A percentile compares a stretch with the other conserved stretches of the same genome.
phyloP scores from a whole-genome alignment of 2,888 invertebrate species.

The Lottia scabra region DNA sequence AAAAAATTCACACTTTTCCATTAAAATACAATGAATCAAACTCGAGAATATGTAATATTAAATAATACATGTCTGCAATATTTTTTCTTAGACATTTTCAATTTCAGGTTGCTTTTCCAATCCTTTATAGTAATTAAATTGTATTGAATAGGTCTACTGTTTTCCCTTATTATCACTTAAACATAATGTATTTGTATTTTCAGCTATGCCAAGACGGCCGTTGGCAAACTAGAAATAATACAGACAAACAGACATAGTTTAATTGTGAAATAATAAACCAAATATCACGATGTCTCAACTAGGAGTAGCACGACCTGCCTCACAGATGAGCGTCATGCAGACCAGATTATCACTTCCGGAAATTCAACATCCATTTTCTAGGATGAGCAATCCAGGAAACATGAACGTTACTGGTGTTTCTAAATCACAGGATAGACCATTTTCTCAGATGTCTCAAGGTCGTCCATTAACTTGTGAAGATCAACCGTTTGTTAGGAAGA shows the following conservation, averaged over 20 bases:
- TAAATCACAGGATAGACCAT: conserved; percentile 49
- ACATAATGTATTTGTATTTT: no score
- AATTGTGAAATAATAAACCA: background rate
- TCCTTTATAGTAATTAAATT: no score
- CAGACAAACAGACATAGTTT: background rate
- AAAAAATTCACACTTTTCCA: no score
- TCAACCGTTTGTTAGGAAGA: conserved; percentile 39
- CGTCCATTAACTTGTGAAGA: conserved; percentile 59
- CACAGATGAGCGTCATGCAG: conserved; percentile 39
- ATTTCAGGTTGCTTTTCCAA: no score
- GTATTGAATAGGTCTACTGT: no score
- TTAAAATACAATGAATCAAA: no score
- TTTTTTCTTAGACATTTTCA: no score
- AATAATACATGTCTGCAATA: no score
- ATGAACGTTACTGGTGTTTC: conserved; percentile 63
- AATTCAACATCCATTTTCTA: conserved; percentile 64
- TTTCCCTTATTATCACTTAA: no score
- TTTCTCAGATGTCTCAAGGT: conserved; percentile 42
- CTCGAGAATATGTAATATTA: no score
- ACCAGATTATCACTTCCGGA: conserved; percentile 51
- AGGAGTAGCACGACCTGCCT: conserved; percentile 45
- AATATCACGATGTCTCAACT: conserved; percentile 52
- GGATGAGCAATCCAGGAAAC: conserved; percentile 57
- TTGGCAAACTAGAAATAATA: no score
- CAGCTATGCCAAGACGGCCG: no score